Base-by-base conservation (phyloP, 2,797 vertebrate species). In the Sebastes minor region DNA sequence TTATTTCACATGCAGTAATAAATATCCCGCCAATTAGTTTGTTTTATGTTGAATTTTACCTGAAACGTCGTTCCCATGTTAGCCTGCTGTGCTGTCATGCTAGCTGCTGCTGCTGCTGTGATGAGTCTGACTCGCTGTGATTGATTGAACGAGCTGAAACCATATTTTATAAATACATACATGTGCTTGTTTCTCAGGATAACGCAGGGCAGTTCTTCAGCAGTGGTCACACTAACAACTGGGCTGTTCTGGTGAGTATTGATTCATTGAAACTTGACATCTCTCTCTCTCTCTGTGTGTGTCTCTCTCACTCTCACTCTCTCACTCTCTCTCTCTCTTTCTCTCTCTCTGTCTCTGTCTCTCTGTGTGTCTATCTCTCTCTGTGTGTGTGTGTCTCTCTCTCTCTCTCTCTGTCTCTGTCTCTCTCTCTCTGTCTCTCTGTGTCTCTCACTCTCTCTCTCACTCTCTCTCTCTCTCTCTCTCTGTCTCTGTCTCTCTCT, bases 151-250 rank as follows among this genome's bases (percentile, higher is more conserved):
- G 4, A 75, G 2, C 3, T 1, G 0, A 66, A 60, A 64, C 7
- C 3, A 16, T 2, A 7, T 35, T 1, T 2, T 22, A 18, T 30
- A 25, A 49, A 38, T 13, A 9, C 2, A n/a, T 4, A 7, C 0
- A 13, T 65, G 20, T 22, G 7, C 18, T 20, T 85, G 22, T 90
- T 83, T 52, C 66, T 93, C 95, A 97, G 97, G 89, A 94, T 65
- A 92, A 88, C 93, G 96, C 96, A 2, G 95, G 96, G 3, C 96
- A 97, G 55, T 97, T 99, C 88, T 98, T 99, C 79, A 97, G 93
- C 95, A 99, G 97, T 75, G 96, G 97, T 7, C 99, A 99, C 73
- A 99, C 98, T 10, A 99, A 99, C 85, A 99, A 99, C 92, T 99
- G 98, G 98, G 98, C 98, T 1, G 97, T 99, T 73, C 89, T 99